A percentile compares a stretch with the other conserved stretches of the same genome.
These are phyloP conservation scores for Drosophila rhopaloa DNA, from an alignment of 1,140 invertebrate genomes.

Conservation along the genomic window DNA sequence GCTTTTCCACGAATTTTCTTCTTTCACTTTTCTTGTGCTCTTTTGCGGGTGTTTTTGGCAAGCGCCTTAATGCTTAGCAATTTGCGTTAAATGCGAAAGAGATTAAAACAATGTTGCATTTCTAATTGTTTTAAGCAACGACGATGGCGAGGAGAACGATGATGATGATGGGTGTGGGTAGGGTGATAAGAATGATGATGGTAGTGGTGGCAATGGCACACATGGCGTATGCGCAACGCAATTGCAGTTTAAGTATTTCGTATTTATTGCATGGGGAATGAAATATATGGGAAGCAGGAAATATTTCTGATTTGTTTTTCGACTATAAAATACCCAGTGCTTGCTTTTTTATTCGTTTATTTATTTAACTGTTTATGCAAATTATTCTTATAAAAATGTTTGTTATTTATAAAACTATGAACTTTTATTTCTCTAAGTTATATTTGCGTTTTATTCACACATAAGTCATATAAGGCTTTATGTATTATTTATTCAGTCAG, in stretches of 20 bases:
- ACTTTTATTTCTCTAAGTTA: too few species aligned
- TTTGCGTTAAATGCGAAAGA: conserved; percentile 82
- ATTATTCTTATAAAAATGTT: too few species aligned
- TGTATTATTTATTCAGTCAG: too few species aligned
- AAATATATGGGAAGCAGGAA: neutral
- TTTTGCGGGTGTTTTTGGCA: conserved; percentile 61
- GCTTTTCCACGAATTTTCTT: conserved; percentile 34
- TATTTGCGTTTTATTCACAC: too few species aligned
- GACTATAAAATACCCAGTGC: neutral
- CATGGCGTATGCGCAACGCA: conserved; percentile 64
- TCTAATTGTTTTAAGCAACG: conserved; percentile 82
- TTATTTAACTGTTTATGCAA: neutral
- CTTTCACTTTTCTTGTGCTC: conserved; percentile 32
- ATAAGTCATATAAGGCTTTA: too few species aligned
- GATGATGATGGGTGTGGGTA: conserved; percentile 17
- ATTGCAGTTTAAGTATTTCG: conserved; percentile 74
- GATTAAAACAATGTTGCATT: conserved; percentile 83
- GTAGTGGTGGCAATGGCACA: conserved; percentile 14
- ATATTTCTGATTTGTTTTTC: neutral
- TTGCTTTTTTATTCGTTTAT: neutral
- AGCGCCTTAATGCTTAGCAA: conserved; percentile 76
- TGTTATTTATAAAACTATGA: too few species aligned
- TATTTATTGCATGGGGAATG: conserved; percentile 60
- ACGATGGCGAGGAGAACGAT: conserved; percentile 20
- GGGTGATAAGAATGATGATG: conserved; percentile 12